A percentile compares a stretch with the other conserved stretches of the same genome.
phyloP scores from a whole-genome alignment of 2,113 vertebrate species.

The Vanacampus margaritifer region DNA sequence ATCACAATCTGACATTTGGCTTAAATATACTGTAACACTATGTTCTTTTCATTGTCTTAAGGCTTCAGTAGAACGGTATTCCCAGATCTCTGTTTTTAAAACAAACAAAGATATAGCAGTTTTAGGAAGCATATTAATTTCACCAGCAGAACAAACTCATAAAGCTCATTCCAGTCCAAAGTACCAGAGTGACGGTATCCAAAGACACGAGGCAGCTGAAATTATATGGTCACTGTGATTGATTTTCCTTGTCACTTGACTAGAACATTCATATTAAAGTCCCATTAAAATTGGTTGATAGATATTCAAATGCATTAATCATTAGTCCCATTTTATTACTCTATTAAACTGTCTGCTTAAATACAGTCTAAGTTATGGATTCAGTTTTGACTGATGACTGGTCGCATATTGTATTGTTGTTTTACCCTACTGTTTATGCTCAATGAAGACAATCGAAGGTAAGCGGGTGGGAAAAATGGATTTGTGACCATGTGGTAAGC shows the following conservation, averaged over 20 bases:
- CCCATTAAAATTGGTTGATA: slow-evolving; percentile 16
- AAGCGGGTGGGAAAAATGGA: background rate
- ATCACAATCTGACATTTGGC: background rate
- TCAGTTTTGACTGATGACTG: background rate
- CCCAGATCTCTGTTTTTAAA: background rate
- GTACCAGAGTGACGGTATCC: background rate
- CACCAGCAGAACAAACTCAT: background rate
- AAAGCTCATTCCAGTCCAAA: background rate
- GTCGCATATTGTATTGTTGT: background rate
- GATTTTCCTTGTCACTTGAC: slow-evolving; percentile 20
- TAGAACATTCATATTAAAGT: slow-evolving; percentile 13
- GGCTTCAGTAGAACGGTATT: background rate
- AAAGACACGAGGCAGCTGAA: background rate
- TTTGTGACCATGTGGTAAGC: background rate
- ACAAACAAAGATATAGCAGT: background rate
- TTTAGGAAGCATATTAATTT: background rate
- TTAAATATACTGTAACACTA: background rate
- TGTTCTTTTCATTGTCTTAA: slow-evolving; percentile 27
- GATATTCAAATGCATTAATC: slow-evolving; percentile 18
- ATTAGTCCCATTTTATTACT: slow-evolving; percentile 14
- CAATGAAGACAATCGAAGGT: background rate
- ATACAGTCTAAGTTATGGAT: background rate
- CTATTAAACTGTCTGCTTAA: background rate
- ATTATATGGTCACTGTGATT: slow-evolving; percentile 12
- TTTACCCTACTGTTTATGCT: slow-evolving; percentile 1